Evolutionary conservation across 2,888 invertebrate genomes (phyloP).

Genomic region (Drosophila barbarae): DNA sequence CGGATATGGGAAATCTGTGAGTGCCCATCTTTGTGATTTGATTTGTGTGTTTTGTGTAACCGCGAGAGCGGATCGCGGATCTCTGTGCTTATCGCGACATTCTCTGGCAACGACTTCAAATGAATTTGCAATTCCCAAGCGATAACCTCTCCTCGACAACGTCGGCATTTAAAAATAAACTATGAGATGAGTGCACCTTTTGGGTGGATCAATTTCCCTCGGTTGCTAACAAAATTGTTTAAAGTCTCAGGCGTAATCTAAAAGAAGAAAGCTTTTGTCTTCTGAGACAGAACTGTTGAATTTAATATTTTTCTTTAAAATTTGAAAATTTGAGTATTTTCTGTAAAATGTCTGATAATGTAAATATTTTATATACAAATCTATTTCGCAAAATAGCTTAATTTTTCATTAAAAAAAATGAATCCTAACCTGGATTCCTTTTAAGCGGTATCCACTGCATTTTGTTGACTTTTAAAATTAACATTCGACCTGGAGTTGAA

Average conservation of each 20-base stretch:
- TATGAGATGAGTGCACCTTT: slow-evolving; percentile 35
- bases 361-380: too few relatives aligned
- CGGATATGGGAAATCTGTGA: slow-evolving; percentile 16
- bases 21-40: slow-evolving; percentile 18
- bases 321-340: neutral
- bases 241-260: neutral
- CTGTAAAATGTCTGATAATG: too few relatives aligned
- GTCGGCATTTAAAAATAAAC: slow-evolving; percentile 46
- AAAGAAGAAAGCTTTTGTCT: neutral
- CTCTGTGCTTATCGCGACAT: slow-evolving; percentile 48
- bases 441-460: neutral
- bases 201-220: slow-evolving; percentile 8
- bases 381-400: too few relatives aligned
- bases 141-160: slow-evolving; percentile 56
- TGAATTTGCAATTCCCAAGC: slow-evolving; percentile 38
- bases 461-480: slow-evolving; percentile 1
- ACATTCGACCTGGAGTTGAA: slow-evolving; percentile 5
- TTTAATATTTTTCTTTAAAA: neutral
- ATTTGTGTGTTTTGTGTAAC: slow-evolving; percentile 17
- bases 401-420: neutral
- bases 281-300: too few relatives aligned
- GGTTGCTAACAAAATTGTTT: slow-evolving; percentile 4
- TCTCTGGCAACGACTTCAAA: slow-evolving; percentile 29
- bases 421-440: slow-evolving; percentile 7
- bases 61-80: slow-evolving; percentile 12